Conservation (phyloP, 2,113 vertebrate genomes). For the Stigmatopora argus region DNA sequence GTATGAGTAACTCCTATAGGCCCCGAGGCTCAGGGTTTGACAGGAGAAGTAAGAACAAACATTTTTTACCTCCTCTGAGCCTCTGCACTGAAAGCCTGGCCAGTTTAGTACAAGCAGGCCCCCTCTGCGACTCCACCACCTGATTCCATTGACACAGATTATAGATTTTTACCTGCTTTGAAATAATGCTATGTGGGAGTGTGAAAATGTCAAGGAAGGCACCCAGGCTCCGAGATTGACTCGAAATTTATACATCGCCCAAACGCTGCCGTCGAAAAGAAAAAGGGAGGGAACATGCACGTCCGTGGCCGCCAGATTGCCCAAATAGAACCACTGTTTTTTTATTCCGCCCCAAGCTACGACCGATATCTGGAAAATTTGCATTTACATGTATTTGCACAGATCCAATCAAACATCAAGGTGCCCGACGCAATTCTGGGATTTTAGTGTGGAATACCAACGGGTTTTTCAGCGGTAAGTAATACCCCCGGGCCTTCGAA, state of each 20-base stretch:
- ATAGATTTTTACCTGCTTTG: conserved; percentile 72
- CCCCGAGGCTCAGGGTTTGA: conserved; percentile 55
- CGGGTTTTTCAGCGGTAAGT: conserved; percentile 62
- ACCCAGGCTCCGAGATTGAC: conserved; percentile 62
- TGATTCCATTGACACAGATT: conserved; percentile 75
- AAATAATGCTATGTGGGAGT: conserved; percentile 67
- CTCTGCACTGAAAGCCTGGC: conserved; percentile 53
- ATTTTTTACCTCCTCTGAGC: conserved; percentile 59
- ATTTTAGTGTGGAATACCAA: conserved; percentile 59
- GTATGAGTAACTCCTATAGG: conserved; percentile 48
- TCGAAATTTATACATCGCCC: conserved; percentile 69
- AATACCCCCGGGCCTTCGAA: conserved; percentile 51
- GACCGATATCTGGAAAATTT: conserved; percentile 67
- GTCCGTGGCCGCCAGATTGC: conserved; percentile 46
- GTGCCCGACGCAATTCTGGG: conserved; percentile 63
- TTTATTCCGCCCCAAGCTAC: conserved; percentile 64
- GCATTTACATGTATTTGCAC: conserved; percentile 72
- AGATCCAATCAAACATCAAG: conserved; percentile 74
- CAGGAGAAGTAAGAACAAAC: conserved; percentile 65
- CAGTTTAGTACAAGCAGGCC: conserved; percentile 41
- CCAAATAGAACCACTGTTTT: conserved; percentile 64
- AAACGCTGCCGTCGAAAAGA: conserved; percentile 54
- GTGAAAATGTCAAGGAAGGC: conserved; percentile 70
- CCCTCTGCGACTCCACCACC: conserved; percentile 59
- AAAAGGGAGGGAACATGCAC: conserved; percentile 20